Evolutionary conservation across 2,888 invertebrate genomes (phyloP).

Genomic region (Hirtodrosophila trivittata): DNA sequence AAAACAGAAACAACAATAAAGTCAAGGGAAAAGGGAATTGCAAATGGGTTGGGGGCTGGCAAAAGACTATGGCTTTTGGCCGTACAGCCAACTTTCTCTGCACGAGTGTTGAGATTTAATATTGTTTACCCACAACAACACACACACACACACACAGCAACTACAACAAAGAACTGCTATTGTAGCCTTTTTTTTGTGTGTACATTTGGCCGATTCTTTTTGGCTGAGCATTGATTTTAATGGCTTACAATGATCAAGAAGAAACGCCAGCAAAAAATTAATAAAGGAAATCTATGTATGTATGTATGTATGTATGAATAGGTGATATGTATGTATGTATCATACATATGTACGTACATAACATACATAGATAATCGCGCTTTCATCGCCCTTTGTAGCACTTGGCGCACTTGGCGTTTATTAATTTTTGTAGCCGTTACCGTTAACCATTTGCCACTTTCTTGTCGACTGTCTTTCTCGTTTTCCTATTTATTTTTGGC

Average conservation of each 20-base stretch:
- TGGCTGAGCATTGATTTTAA: constrained; percentile 68
- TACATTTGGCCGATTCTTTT: constrained; percentile 42
- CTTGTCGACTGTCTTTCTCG: neutral
- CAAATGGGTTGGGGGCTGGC: constrained; percentile 1
- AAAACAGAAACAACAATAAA: constrained; percentile 8
- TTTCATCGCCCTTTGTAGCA: constrained; percentile 66
- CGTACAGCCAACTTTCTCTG: constrained; percentile 72
- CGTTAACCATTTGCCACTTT: constrained; percentile 30
- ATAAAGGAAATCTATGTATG: constrained; percentile 48
- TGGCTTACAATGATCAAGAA: constrained; percentile 58
- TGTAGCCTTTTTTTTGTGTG: constrained; percentile 46
- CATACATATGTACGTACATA: constrained; percentile 10
- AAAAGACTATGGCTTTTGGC: constrained; percentile 38
- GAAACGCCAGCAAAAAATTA: constrained; percentile 48
- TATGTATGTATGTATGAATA: constrained; percentile 2
- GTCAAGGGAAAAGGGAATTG: constrained; percentile 39
- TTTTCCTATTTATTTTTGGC: constrained; percentile 35
- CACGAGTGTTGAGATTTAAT: constrained; percentile 78
- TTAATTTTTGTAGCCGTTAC: constrained; percentile 59
- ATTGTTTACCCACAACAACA: constrained; percentile 64
- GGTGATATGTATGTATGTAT: constrained; percentile 1
- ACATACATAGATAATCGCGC: constrained; percentile 55
- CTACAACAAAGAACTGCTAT: constrained; percentile 44
- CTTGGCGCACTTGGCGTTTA: constrained; percentile 68
- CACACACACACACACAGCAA: constrained; percentile 15